Evolutionary conservation across 2,113 vertebrate species (phyloP), one percentile per base, ranked within the genome.

Genomic region (Pteronura brasiliensis): DNA sequence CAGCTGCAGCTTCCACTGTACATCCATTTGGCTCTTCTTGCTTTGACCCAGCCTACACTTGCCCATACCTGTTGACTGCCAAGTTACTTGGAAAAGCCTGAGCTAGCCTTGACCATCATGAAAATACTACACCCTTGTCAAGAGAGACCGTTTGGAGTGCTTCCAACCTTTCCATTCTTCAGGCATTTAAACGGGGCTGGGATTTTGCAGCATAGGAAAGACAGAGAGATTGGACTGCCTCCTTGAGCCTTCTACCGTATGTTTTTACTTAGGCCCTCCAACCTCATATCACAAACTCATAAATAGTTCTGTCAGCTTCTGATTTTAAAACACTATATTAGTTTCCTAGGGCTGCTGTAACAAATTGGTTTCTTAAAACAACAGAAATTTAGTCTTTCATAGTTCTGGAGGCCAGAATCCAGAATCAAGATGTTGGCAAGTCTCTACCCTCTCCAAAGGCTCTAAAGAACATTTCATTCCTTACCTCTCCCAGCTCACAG

Each of bases 21-120:
- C 34, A 91, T 17, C 44, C 20, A 79, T 10, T 77, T 67, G 34
- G 34, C 15, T 92, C n/a, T 84, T 90, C 31, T 63, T 61, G 42
- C 42, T 42, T 18, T 57, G 23, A 69, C 3, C 34, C 67, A 82
- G 18, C 18, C 57, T 36, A 3, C 6, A 74, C 31, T 65, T 81
- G 25, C 12, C 67, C 17, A 7, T 72, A 39, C 61, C 20, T 92
- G 42, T 47, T 92, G 49, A n/a, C 42, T 47, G 7, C 21, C 23
- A 31, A 95, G 9, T 52, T 89, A 18, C 52, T 84, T 84, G 25
- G 36, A 92, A 88, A 87, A 93, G 25, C 25, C 65, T 44, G n/a
- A 52, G 0, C 27, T 27, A 52, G 3, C 21, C 31, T 71, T 89
- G 59, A 47, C 57, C 11, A 72, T 76, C 87, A 27, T 34, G 8